Evolutionary conservation across 2,113 vertebrate species (phyloP).

Genomic region (Callocephalon fimbriatum): DNA sequence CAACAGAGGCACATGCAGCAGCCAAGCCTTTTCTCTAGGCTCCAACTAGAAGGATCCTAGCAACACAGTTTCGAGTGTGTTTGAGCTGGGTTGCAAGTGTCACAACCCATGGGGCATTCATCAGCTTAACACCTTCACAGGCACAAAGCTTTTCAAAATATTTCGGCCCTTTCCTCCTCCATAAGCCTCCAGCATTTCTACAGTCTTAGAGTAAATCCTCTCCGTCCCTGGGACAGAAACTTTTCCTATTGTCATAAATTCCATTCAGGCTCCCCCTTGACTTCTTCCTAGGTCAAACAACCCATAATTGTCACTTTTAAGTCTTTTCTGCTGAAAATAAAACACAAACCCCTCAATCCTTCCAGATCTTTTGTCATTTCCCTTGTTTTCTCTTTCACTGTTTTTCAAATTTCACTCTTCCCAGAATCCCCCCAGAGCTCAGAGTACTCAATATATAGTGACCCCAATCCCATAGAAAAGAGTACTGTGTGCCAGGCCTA

Average conservation of each 20-base stretch:
- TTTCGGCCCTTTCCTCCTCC: not conserved
- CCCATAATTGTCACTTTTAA: not conserved
- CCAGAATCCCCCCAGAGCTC: not conserved
- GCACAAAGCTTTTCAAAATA: conserved; percentile 6
- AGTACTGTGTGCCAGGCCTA: not conserved
- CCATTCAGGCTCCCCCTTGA: not conserved
- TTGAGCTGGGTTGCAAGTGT: not conserved
- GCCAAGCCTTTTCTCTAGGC: not conserved
- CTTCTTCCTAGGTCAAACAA: not conserved
- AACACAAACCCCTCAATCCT: no score
- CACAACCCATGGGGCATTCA: not conserved
- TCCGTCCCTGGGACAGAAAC: not conserved
- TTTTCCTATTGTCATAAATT: not conserved
- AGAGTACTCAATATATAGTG: not conserved
- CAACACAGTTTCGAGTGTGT: not conserved
- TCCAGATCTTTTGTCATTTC: not conserved
- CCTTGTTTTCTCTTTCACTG: not conserved
- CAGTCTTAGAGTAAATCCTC: not conserved
- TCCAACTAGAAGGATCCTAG: not conserved
- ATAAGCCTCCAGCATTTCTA: not conserved
- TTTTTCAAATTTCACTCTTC: not conserved
- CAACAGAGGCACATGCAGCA: not conserved
- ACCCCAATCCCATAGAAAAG: not conserved
- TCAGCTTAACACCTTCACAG: not conserved
- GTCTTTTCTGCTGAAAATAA: not conserved